These are phyloP conservation scores for Ferdinandea cuprea DNA, from an alignment of 2,888 invertebrate genomes.

Conservation along the genomic window DNA sequence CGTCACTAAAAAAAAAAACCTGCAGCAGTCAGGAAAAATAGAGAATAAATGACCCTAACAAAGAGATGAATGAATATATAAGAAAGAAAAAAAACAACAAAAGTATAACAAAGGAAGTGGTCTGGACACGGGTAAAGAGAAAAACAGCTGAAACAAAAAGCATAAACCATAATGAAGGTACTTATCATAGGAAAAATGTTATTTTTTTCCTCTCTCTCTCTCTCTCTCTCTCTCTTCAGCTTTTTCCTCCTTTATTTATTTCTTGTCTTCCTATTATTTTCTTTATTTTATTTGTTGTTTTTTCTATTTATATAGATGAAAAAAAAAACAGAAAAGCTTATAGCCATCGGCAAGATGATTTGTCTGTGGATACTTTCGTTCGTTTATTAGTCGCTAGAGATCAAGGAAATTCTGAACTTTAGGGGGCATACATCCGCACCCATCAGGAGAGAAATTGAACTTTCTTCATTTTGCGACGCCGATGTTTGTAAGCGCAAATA, in stretches of 20 bases:
- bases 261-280: not conserved
- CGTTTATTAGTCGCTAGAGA: not conserved
- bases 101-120: slow-evolving; percentile 4
- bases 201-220: slow-evolving; percentile 3
- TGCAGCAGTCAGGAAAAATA: slow-evolving; percentile 13
- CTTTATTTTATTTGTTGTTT: not conserved
- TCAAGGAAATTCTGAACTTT: not conserved
- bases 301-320: not conserved
- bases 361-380: not conserved
- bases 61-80: slow-evolving; percentile 6
- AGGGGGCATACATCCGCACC: no score
- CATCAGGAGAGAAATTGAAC: no score
- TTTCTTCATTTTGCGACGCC: no score
- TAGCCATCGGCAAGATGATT: not conserved
- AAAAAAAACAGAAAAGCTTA: not conserved
- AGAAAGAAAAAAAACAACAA: not conserved
- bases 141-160: slow-evolving; percentile 8
- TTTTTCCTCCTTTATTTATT: not conserved
- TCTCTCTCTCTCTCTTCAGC: not conserved
- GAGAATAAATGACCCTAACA: not conserved
- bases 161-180: slow-evolving; percentile 27
- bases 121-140: not conserved
- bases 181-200: slow-evolving; percentile 8
- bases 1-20: slow-evolving; percentile 5
- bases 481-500: no score